Percentiles rank a stretch among this genome's conserved stretches.
phyloP scores from a whole-genome alignment of 2,888 invertebrate genomes.

The Sussaba pulchella region DNA sequence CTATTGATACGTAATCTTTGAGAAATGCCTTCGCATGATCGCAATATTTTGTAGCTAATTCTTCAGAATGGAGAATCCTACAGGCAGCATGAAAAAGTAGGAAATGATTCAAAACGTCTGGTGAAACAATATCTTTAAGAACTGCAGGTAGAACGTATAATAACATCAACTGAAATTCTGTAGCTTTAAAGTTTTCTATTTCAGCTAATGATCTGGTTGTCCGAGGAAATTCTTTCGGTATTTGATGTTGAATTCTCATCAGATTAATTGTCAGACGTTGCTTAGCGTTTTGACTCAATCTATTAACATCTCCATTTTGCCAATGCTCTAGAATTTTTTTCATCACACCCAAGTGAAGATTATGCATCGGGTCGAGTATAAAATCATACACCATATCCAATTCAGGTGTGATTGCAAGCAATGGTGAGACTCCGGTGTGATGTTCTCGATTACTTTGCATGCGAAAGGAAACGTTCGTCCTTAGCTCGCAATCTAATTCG shows the following conservation, averaged over 20 bases:
- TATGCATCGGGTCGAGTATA: conserved; percentile 63
- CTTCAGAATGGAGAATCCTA: conserved; percentile 35
- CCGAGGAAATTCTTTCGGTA: conserved; percentile 63
- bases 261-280: background rate
- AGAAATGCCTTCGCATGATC: conserved; percentile 41
- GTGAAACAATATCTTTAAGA: conserved; percentile 60
- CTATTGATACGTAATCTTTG: conserved; percentile 21
- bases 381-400: conserved; percentile 63
- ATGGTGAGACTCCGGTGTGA: conserved; percentile 56
- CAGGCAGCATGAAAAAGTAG: conserved; percentile 67
- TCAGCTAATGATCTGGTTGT: conserved; percentile 57
- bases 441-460: conserved; percentile 48
- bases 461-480: conserved; percentile 55
- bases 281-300: conserved; percentile 28
- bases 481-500: background rate
- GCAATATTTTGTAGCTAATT: conserved; percentile 7
- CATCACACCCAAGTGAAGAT: conserved; percentile 60
- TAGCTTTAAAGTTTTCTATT: conserved; percentile 63
- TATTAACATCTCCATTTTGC: conserved; percentile 15
- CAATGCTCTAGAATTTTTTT: conserved; percentile 54
- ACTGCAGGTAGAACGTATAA: conserved; percentile 70
- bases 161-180: conserved; percentile 63
- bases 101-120: conserved; percentile 69
- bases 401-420: conserved; percentile 45
- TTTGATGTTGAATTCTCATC: conserved; percentile 30